These are phyloP conservation scores for Sinonovacula constricta DNA, from an alignment of 1,140 invertebrate genomes.

Conservation along the genomic window DNA sequence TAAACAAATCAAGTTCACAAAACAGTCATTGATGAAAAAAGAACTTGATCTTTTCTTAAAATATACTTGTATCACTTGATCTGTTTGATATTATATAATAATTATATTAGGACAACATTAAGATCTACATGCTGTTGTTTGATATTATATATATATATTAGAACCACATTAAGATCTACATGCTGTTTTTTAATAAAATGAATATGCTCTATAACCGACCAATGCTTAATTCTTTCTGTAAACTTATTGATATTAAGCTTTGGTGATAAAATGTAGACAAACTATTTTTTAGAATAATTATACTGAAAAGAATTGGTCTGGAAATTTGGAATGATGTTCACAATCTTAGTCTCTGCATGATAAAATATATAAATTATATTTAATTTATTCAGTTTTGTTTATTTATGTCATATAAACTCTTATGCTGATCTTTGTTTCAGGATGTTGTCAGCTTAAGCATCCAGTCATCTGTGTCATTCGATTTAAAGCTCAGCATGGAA, in stretches of 20 bases:
- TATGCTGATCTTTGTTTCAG: neutral
- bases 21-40: neutral
- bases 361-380: neutral
- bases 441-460: constrained; percentile 5
- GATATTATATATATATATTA: neutral
- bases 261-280: no score
- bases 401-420: no score
- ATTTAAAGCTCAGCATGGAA: constrained; percentile 6
- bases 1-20: neutral
- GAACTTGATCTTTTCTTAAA: neutral
- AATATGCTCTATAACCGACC: no score
- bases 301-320: no score
- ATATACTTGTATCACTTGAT: neutral
- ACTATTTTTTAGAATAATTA: no score
- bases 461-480: constrained; percentile 11
- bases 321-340: no score
- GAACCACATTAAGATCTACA: no score
- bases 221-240: no score
- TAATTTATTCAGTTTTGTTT: no score
- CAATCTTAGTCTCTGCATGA: neutral
- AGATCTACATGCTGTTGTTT: neutral
- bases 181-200: neutral
- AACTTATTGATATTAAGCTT: no score
- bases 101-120: no score
- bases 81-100: neutral